Evolutionary conservation across 2,113 vertebrate species (phyloP), one percentile per base, ranked within the genome.

Genomic region (Sakesphorus luctuosus): DNA sequence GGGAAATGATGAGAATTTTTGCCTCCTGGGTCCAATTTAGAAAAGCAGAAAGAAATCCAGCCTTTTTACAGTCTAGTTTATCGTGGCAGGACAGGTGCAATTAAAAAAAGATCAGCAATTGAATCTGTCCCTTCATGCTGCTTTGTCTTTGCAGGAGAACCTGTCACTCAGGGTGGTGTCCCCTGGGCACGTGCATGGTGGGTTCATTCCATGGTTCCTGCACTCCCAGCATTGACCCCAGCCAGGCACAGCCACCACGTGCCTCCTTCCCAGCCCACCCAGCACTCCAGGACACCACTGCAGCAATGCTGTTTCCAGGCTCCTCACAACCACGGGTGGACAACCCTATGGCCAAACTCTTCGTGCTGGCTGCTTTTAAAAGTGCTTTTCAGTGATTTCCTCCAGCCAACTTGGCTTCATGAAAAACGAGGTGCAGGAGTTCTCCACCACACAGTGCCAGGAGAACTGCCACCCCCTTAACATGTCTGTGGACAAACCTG

Each of bases 221-320:
- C 56, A 82, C 28, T 23, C 2, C 50, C 82, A 93, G 46, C 69
- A 69, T 25, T 33, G 25, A 4, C 9, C 33, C 36, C 55, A 84
- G 65, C 16, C 58, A 61, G 49, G n/a, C 6, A 31, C 38, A 53
- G 49, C 20, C 35, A 35, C 50, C 5, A 0, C 0, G 0, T 10
- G 3, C 55, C 21, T 4, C 65, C 25, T 80, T 81, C 33, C 15
- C 50, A 58, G 8, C 77, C 23, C 31, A 38, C 17, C 33, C 40
- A 58, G 80, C n/a, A 29, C 36, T 33, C 49, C n/a, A 3, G 49
- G 59, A 7, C 52, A 31, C 40, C 9, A 7, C 44, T 8, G 53
- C 76, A 89, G 55, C 47, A 55, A 2, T 5, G 35, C n/a, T 56
- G 11, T 11, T 49, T 61, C 47, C 58, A 63, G 11, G 9, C 33